phyloP scores from a whole-genome alignment of 2,113 vertebrate species.

The Paracanthobrama guichenoti region DNA sequence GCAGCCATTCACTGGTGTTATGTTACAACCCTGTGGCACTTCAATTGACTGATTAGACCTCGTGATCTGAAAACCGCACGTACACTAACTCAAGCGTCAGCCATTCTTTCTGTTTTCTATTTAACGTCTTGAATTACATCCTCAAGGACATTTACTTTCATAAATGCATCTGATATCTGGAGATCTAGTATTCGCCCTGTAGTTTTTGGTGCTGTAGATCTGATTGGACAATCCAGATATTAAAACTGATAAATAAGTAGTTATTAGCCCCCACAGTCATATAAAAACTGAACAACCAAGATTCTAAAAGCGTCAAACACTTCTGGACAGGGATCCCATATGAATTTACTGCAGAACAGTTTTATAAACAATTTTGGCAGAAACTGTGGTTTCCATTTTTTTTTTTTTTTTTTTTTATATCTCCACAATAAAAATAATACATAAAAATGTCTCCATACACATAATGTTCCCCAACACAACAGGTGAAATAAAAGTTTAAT shows the following conservation, averaged over 20 bases:
- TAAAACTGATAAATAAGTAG: too few relatives aligned
- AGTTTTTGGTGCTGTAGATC: neutral
- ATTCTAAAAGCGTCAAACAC: neutral
- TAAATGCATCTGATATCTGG: neutral
- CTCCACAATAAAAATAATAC: neutral
- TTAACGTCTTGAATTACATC: conserved; percentile 1
- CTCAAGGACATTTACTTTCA: neutral
- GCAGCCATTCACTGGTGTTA: conserved; percentile 33
- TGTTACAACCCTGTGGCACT: conserved; percentile 36
- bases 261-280: too few relatives aligned
- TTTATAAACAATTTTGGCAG: neutral
- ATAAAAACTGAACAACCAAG: too few relatives aligned
- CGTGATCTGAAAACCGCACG: neutral
- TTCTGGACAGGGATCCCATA: neutral
- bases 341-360: neutral
- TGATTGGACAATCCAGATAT: neutral
- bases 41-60: conserved; percentile 24
- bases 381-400: neutral
- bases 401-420: too few relatives aligned
- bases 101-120: neutral
- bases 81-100: neutral
- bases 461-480: conserved; percentile 44
- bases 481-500: conserved; percentile 34
- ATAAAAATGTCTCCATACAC: neutral
- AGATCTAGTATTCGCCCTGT: neutral